Conservation (phyloP, 2,113 vertebrate genomes). For the Thomomys bottae region DNA sequence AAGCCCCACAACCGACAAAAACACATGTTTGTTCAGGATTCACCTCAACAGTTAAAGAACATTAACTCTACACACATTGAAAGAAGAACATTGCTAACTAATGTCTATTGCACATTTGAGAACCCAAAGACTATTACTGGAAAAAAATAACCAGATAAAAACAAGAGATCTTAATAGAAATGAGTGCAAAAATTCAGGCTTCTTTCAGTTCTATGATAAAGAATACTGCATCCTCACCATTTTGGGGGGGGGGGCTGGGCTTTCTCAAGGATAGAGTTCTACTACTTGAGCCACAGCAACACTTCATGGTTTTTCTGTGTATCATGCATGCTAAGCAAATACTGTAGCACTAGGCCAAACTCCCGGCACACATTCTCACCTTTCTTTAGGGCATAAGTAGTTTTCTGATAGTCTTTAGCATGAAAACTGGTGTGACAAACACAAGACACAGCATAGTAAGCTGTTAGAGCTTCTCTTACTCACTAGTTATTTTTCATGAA, state of each 20-base stretch:
- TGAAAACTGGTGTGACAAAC: not conserved
- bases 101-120: not conserved
- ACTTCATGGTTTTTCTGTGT: too few relatives aligned
- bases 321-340: too few relatives aligned
- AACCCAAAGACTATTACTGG: not conserved
- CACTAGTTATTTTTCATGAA: slow-evolving; percentile 1
- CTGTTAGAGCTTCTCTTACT: not conserved
- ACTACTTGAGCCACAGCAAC: too few relatives aligned
- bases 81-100: not conserved
- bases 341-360: too few relatives aligned
- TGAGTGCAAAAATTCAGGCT: not conserved
- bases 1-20: too few relatives aligned
- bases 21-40: too few relatives aligned
- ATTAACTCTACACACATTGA: too few relatives aligned
- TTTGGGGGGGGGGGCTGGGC: too few relatives aligned
- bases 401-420: not conserved
- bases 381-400: not conserved
- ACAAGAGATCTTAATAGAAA: not conserved
- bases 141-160: not conserved
- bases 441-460: not conserved
- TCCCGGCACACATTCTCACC: too few relatives aligned
- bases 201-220: not conserved
- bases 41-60: not conserved
- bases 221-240: not conserved
- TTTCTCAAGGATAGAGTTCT: too few relatives aligned